Evolutionary conservation across 2,113 vertebrate genomes (phyloP), one percentile per base, ranked within the genome.

Genomic region (Megaceryle torquata): DNA sequence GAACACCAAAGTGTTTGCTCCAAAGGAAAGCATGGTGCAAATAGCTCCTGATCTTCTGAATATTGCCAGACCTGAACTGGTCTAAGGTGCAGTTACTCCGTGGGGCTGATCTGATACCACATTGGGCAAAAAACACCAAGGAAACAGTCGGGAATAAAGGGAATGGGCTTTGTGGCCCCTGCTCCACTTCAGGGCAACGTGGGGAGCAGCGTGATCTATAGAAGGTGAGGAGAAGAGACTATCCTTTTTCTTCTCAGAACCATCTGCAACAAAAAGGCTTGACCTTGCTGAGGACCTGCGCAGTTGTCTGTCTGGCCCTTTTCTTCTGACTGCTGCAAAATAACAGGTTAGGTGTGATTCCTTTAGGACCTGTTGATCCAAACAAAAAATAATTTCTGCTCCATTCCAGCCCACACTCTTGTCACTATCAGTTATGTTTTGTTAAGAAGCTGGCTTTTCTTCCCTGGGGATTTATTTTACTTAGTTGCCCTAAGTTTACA

Each of bases 371-470:
- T 54, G 53, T 79, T 64, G 89, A 83, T 81, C 68, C 21, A 2
- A 89, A 54, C 94, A 88, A 80, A 72, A 51, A 72, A 41, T 41
- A 71, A 59, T 88, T 97, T 85, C 61, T 93, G 69, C 68, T 95
- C 83, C 48, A 0, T 48, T 81, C 35, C 63, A 6, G 1, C 75
- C 65, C 77, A 11, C 35, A 0, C 57, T 50, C 3, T 43, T 65
- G 43, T 90, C 37, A 10, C 46, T 81, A 46, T 56, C 1, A 1
- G 50, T 85, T 88, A 7, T 44, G 63, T n/a, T 50, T 75, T 67
- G 41, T 77, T 90, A 25, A 79, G 88, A 59, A 39, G 63, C 2
- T 56, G 68, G 35, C 65, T 94, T 71, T 85, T 60, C 48, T 83
- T 88, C 74, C 54, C 6, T 4, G 2, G 31, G 57, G 31, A 11